Evolutionary conservation across 2,113 vertebrate species (phyloP).

Genomic region (Pteronura brasiliensis): DNA sequence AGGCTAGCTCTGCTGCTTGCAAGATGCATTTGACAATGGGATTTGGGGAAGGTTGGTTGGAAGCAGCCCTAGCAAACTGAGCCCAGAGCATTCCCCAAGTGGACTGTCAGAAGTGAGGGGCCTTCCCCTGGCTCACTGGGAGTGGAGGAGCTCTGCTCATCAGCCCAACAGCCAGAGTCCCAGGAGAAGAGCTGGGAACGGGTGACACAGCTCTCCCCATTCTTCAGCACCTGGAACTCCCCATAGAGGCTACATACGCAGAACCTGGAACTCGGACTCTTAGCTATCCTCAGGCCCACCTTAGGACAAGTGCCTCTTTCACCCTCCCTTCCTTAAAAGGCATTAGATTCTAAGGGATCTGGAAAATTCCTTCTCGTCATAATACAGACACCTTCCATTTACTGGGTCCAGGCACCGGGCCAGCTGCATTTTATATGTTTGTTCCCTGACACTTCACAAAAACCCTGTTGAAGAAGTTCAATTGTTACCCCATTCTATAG

Average conservation of each 20-base stretch:
- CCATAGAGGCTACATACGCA: accelerated
- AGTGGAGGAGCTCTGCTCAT: not conserved
- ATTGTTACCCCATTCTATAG: not conserved
- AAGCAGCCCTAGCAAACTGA: not conserved
- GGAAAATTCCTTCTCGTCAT: not conserved
- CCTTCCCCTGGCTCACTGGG: not conserved
- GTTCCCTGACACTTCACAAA: not conserved
- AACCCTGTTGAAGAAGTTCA: not conserved
- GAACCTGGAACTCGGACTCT: not conserved
- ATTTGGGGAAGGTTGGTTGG: not conserved
- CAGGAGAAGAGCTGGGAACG: not conserved
- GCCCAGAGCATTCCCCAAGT: not conserved
- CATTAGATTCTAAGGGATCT: not conserved
- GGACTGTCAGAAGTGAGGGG: not conserved
- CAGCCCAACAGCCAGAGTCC: not conserved
- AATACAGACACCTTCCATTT: not conserved
- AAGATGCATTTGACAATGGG: not conserved
- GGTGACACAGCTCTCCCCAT: not conserved
- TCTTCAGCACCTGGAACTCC: not conserved
- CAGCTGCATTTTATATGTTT: not conserved
- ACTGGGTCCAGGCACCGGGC: not conserved
- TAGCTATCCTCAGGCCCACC: not conserved
- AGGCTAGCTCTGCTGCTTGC: not conserved
- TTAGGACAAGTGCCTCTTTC: not conserved
- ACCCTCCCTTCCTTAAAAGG: not conserved